Conservation (phyloP, 2,888 invertebrate genomes). For the Cheilosia soror region DNA sequence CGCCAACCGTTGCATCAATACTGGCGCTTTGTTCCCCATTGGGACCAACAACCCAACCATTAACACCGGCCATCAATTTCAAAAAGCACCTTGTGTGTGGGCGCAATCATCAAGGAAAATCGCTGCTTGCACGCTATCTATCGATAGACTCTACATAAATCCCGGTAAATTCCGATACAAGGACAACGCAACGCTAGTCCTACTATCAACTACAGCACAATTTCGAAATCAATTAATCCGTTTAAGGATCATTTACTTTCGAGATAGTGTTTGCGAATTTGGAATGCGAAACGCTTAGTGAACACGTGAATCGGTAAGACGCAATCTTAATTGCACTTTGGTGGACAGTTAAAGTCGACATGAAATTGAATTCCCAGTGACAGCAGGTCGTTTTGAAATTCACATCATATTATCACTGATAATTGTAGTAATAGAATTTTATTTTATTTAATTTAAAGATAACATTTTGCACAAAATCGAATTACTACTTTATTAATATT, state of each 20-base stretch:
- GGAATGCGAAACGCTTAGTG: slow-evolving; percentile 15
- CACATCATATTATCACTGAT: background rate
- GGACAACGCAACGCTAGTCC: background rate
- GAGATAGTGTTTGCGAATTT: slow-evolving; percentile 27
- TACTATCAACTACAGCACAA: slow-evolving; percentile 8
- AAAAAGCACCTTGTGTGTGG: slow-evolving; percentile 28
- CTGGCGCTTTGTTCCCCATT: slow-evolving; percentile 18
- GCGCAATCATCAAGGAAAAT: slow-evolving; percentile 38
- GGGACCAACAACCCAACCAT: slow-evolving; percentile 10
- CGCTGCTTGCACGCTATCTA: slow-evolving; percentile 42
- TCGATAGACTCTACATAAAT: slow-evolving; percentile 31
- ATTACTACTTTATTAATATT: too few relatives aligned
- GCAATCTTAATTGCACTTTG: slow-evolving; percentile 9
- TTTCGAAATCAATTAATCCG: slow-evolving; percentile 59
- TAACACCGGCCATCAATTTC: slow-evolving; percentile 48
- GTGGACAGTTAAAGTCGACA: slow-evolving; percentile 6
- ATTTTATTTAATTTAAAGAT: too few relatives aligned
- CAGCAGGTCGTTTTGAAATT: background rate
- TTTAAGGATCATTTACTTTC: slow-evolving; percentile 47
- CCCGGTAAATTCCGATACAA: slow-evolving; percentile 8
- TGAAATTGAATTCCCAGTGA: background rate
- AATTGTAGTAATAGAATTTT: background rate
- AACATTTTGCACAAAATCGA: too few relatives aligned
- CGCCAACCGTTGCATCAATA: slow-evolving; percentile 37
- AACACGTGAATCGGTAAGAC: background rate